A percentile compares a stretch with the other conserved stretches of the same genome.
Conservation (phyloP, 2,113 vertebrate species). For the Ctenomys sociabilis region DNA sequence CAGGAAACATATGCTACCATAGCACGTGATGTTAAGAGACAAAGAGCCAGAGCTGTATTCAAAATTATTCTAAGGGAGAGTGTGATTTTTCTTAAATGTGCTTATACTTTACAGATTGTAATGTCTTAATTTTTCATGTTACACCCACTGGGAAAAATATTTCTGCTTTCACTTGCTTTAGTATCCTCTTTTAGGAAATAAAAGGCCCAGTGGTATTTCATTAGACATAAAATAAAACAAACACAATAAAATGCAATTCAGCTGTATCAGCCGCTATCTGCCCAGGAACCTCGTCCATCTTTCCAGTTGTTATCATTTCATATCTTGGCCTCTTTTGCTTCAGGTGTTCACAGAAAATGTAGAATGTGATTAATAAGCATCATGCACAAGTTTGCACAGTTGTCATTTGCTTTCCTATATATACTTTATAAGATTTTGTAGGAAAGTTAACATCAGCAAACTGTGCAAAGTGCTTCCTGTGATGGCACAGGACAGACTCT, state of each 20-base stretch:
- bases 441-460: conserved; percentile 3
- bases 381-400: background rate
- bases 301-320: background rate
- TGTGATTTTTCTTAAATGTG: background rate
- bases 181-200: conserved; percentile 5
- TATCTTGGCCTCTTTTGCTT: background rate
- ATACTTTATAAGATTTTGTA: background rate
- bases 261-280: background rate
- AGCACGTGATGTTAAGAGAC: conserved; percentile 27
- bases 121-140: background rate
- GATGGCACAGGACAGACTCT: background rate
- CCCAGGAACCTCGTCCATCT: background rate
- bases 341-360: background rate
- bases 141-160: background rate
- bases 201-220: background rate
- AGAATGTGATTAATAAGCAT: background rate
- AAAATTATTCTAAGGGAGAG: background rate
- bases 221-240: background rate
- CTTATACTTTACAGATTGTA: background rate
- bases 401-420: background rate
- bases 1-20: conserved; percentile 53
- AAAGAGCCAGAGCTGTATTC: background rate
- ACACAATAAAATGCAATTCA: background rate
- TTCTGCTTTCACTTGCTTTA: background rate
- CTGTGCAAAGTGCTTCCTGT: background rate